Percentiles rank a stretch among this genome's conserved stretches.
Conservation (phyloP, 2,797 vertebrate species). For the Orientallactaga sibirica region DNA sequence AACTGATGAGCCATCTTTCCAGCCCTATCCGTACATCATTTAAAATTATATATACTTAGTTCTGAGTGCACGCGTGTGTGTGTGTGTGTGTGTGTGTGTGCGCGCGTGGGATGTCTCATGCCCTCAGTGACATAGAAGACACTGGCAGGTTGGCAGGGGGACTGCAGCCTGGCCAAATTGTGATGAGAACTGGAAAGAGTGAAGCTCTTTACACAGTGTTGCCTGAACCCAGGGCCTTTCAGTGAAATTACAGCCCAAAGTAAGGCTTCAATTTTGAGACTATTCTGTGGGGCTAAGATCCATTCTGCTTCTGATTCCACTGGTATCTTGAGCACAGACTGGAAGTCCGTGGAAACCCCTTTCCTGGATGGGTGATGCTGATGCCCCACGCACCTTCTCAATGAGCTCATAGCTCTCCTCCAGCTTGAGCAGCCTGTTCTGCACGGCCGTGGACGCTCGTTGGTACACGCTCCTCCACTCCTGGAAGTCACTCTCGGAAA, state of each 20-base stretch:
- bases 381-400: constrained; percentile 92
- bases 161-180: not conserved
- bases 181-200: not conserved
- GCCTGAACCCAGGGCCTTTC: not conserved
- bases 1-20: too few species aligned
- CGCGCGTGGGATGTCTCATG: rapidly evolving
- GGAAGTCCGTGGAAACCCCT: not conserved
- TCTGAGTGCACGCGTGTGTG: not conserved
- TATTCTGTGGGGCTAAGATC: not conserved
- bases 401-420: constrained; percentile 99
- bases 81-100: not conserved
- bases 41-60: not conserved
- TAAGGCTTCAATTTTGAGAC: not conserved
- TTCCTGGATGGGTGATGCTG: not conserved
- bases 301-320: not conserved
- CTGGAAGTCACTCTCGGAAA: constrained; percentile 95
- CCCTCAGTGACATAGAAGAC: not conserved
- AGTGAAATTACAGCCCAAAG: not conserved
- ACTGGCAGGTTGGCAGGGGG: not conserved
- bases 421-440: constrained; percentile 96
- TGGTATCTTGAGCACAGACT: not conserved
- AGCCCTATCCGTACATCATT: not conserved
- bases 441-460: constrained; percentile 94
- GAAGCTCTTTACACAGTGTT: not conserved
- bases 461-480: constrained; percentile 95